These are phyloP conservation scores for Dicycla oo DNA, from an alignment of 2,888 invertebrate species.

Conservation along the genomic window DNA sequence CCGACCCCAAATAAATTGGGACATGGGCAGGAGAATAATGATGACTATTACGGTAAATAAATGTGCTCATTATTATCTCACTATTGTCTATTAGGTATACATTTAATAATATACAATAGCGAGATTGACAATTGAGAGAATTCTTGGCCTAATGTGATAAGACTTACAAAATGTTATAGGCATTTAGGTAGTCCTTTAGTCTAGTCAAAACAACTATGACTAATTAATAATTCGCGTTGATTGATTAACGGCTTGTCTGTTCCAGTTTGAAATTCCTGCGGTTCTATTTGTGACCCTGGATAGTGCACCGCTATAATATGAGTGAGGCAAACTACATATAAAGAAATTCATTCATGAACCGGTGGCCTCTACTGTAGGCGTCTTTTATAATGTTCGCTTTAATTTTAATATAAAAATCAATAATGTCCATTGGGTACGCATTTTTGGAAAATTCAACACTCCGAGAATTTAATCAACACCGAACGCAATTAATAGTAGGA, in stretches of 20 bases:
- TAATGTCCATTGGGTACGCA: background rate
- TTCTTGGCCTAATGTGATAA: background rate
- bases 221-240: conserved; percentile 46
- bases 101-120: too few relatives aligned
- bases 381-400: background rate
- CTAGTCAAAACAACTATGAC: conserved; percentile 31
- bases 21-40: too few relatives aligned
- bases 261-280: conserved; percentile 44
- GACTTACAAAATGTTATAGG: conserved; percentile 5
- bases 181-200: conserved; percentile 1
- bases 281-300: conserved; percentile 50
- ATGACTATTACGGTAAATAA: conserved; percentile 8
- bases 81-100: too few relatives aligned
- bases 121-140: too few relatives aligned
- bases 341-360: conserved; percentile 6
- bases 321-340: conserved; percentile 8
- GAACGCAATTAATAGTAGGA: conserved; percentile 3
- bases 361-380: background rate
- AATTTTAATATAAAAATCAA: background rate
- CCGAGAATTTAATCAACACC: conserved; percentile 16
- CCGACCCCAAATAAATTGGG: too few relatives aligned
- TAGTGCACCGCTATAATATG: background rate
- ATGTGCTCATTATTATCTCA: background rate
- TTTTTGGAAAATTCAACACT: background rate
- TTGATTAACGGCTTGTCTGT: conserved; percentile 39